Evolutionary conservation across 1,140 invertebrate species (phyloP), one percentile per base, ranked within the genome.

Genomic region (Hesperophylax magnus): DNA sequence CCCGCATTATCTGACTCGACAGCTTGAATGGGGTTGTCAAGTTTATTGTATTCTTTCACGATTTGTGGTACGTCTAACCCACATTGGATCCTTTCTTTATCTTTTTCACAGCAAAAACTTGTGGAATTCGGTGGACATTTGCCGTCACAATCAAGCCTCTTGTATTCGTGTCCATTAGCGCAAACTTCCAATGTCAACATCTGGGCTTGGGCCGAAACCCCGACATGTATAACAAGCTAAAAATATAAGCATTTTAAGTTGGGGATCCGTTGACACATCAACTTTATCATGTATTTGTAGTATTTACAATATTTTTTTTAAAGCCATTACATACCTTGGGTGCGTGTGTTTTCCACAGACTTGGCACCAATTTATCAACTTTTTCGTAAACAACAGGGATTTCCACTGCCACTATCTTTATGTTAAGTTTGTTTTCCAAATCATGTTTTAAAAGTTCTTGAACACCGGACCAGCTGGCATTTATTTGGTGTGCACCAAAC

Each of bases 381-480:
- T 91, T 87, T 20, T 92, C 86, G 86, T 96, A 96, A 7, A 89
- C 91, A 24, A 96, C 94, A 7, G 93, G 93, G 81, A 95, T 90
- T 87, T 94, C 91, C 77, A 92, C 80, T 31, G 88, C 87, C 20
- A 94, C 87, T 27, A 95, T 84, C 80, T 92, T 89, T n/a, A 93
- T 86, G 14, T 88, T 88, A 63, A 89, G 87, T 81, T 90, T 86
- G 78, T 91, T 87, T 82, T 90, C 88, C 9, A 90, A 84, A 81
- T 86, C 85, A 22, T 87, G 85, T 77, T 89, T 87, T 31, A 90
- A 88, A 78, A 94, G 86, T 76, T 92, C 85, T 85, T 93, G 92
- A 0, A 95, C 95, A 20, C 93, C 92, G 85, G 94, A 92, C 94
- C 95, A 96, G 85, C 95, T 96, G 0, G 95, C 93, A 86, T 96